phyloP scores from a whole-genome alignment of 1,140 invertebrate species.

The Dufourea novaeangliae region DNA sequence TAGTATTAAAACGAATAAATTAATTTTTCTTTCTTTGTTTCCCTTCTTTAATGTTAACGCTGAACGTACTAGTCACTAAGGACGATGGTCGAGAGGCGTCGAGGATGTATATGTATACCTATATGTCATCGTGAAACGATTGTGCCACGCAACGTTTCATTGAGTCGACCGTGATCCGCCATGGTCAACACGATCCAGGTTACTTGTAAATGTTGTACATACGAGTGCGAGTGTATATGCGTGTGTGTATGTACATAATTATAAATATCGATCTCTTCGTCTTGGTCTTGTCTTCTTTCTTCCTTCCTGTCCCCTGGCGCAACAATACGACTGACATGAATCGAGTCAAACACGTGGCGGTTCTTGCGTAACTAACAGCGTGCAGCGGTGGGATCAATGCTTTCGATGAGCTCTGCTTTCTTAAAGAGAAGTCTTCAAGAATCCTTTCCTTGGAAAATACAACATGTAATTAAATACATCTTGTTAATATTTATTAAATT shows the following conservation, averaged over 20 bases:
- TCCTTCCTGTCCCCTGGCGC: not conserved
- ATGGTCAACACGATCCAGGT: too few species aligned
- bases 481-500: too few species aligned
- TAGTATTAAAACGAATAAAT: constrained; percentile 70
- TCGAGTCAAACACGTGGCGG: constrained; percentile 17
- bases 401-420: not conserved
- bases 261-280: not conserved
- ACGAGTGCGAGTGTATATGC: too few species aligned
- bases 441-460: too few species aligned
- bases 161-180: too few species aligned
- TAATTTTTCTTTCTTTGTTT: too few species aligned
- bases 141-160: too few species aligned
- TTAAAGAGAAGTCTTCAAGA: too few species aligned
- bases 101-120: too few species aligned
- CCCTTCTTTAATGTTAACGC: constrained; percentile 50
- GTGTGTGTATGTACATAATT: constrained; percentile 15
- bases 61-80: constrained; percentile 41
- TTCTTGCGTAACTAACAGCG: constrained; percentile 14
- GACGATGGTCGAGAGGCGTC: constrained; percentile 7
- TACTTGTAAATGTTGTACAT: too few species aligned
- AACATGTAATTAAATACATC: too few species aligned
- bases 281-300: not conserved
- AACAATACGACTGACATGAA: constrained; percentile 8
- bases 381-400: constrained; percentile 21
- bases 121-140: too few species aligned